phyloP scores from a whole-genome alignment of 2,797 vertebrate genomes.

The Todus mexicanus region DNA sequence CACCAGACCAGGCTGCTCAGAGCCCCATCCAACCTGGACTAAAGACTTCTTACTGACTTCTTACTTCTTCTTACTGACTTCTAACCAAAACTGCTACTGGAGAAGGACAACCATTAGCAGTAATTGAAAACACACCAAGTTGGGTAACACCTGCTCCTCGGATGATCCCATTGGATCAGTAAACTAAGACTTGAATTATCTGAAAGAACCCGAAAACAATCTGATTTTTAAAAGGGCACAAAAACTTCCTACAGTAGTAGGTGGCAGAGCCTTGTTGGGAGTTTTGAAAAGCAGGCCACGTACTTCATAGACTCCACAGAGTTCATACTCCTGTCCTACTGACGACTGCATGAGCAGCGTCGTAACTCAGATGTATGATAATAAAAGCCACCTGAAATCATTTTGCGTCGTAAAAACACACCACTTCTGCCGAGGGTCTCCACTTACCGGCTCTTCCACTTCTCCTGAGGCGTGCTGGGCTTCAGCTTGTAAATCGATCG shows the following conservation, averaged over 20 bases:
- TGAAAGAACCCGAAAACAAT: neutral
- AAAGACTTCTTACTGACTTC: no score
- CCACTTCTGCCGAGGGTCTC: fast-evolving
- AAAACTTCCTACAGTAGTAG: neutral
- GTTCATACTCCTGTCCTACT: neutral
- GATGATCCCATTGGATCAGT: neutral
- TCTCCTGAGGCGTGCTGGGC: constrained; percentile 96
- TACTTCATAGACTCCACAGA: neutral
- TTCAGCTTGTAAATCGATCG: constrained; percentile 97
- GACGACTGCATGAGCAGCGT: neutral
- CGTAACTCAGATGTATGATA: neutral
- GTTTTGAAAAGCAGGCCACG: neutral
- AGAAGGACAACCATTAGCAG: neutral
- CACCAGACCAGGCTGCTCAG: no score
- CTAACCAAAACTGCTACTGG: neutral
- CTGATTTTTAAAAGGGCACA: neutral
- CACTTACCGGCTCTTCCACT: constrained; percentile 94
- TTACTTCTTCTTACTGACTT: no score
- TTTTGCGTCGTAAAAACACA: neutral
- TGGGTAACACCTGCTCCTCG: neutral
- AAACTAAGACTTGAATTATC: neutral
- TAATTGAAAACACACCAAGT: neutral
- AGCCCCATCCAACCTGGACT: no score
- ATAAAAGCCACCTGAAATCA: neutral
- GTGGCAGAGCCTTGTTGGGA: neutral